Conservation (phyloP, 2,113 vertebrate species). For the Myotis yumanensis region DNA sequence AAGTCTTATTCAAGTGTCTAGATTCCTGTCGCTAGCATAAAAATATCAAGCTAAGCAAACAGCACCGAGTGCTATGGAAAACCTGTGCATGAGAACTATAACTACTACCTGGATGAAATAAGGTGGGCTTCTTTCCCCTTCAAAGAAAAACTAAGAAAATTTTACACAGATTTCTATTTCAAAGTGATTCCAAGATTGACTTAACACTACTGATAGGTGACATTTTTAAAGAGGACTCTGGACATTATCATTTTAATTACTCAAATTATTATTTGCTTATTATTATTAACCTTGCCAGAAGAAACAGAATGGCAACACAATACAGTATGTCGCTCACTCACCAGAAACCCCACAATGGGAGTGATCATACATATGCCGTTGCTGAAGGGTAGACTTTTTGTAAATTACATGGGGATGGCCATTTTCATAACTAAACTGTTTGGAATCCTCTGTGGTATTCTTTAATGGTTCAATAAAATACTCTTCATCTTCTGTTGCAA, state of each 20-base stretch:
- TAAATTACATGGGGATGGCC: slow-evolving; percentile 99
- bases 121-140: background rate
- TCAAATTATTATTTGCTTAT: slow-evolving; percentile 24
- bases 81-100: background rate
- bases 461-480: slow-evolving; percentile 99
- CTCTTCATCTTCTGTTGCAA: slow-evolving; percentile 98
- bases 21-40: background rate
- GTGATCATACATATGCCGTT: slow-evolving; percentile 90
- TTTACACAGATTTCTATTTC: slow-evolving; percentile 34
- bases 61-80: background rate
- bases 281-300: slow-evolving; percentile 34
- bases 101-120: slow-evolving; percentile 23
- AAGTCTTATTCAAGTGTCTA: background rate
- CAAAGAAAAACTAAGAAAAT: slow-evolving; percentile 4
- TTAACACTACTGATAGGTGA: background rate
- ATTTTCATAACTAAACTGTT: slow-evolving; percentile 90
- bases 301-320: background rate
- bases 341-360: slow-evolving; percentile 96
- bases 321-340: slow-evolving; percentile 81
- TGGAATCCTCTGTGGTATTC: slow-evolving; percentile 92
- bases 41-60: background rate
- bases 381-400: slow-evolving; percentile 95
- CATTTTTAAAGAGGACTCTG: slow-evolving; percentile 2
- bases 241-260: background rate
- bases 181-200: slow-evolving; percentile 19